A percentile compares a stretch with the other conserved stretches of the same genome.
phyloP scores from a whole-genome alignment of 53 echinoderm and acorn worm genomes.

The Temnopleurus reevesii region DNA sequence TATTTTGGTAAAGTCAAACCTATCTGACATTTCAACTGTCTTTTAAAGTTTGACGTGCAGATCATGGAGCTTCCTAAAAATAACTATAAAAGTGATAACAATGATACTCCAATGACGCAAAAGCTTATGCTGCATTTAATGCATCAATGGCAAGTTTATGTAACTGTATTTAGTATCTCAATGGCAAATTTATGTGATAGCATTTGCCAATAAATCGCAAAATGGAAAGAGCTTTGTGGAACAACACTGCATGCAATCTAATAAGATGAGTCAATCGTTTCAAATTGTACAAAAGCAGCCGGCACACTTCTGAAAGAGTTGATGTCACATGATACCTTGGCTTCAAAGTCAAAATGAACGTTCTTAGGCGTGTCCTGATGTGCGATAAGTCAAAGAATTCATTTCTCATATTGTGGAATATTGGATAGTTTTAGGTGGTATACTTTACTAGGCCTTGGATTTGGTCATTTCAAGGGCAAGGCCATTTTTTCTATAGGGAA shows the following conservation, averaged over 20 bases:
- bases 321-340: constrained; percentile 47
- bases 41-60: neutral
- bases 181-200: neutral
- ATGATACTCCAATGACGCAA: neutral
- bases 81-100: neutral
- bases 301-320: neutral
- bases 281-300: neutral
- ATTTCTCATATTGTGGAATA: neutral
- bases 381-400: constrained; percentile 33
- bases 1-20: neutral
- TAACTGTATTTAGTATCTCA: too few relatives aligned
- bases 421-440: too few relatives aligned
- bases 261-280: neutral
- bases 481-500: too few relatives aligned
- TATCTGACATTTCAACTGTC: neutral
- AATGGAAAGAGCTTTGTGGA: neutral
- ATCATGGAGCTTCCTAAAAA: neutral
- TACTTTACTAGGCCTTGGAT: too few relatives aligned
- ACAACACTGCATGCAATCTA: neutral
- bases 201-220: neutral
- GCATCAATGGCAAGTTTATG: too few relatives aligned
- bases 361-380: constrained; percentile 54
- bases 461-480: too few relatives aligned
- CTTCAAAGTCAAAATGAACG: constrained; percentile 51
- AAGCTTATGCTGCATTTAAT: neutral